phyloP scores from a whole-genome alignment of 2,888 invertebrate genomes.

The Lithosia quadra region DNA sequence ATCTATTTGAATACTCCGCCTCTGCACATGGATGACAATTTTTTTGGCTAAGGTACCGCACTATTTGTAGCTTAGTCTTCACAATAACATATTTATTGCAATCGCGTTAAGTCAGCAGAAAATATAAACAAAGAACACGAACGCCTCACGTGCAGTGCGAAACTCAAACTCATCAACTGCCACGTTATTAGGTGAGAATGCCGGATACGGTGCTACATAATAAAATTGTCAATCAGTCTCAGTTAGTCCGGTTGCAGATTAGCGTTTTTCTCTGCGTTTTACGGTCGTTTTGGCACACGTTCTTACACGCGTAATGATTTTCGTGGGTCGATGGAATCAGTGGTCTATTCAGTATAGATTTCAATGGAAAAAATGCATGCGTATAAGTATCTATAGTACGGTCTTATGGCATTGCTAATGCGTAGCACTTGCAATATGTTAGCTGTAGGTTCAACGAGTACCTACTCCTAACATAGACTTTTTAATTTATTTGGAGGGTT shows the following conservation, averaged over 20 bases:
- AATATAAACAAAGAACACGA: neutral
- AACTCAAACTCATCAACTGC: constrained; percentile 26
- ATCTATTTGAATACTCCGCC: too few species aligned
- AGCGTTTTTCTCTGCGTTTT: neutral
- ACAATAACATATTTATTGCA: neutral
- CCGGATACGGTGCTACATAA: constrained; percentile 25
- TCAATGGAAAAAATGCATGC: too few species aligned
- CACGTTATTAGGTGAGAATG: constrained; percentile 22
- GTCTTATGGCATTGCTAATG: too few species aligned
- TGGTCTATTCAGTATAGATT: neutral
- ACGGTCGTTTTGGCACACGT: neutral
- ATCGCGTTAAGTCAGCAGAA: neutral
- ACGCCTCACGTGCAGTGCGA: constrained; percentile 21
- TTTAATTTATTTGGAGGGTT: neutral
- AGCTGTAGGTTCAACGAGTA: neutral
- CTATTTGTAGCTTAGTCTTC: too few species aligned
- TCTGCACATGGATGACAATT: too few species aligned
- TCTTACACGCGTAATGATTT: too few species aligned
- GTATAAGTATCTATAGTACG: too few species aligned
- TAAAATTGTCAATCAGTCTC: constrained; percentile 27
- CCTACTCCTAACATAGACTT: neutral
- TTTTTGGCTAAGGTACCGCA: too few species aligned
- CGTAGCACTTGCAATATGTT: neutral
- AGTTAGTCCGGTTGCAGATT: constrained; percentile 10
- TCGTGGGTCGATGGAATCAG: neutral